phyloP scores from a whole-genome alignment of 2,888 invertebrate genomes.

The Aethes cnicana region DNA sequence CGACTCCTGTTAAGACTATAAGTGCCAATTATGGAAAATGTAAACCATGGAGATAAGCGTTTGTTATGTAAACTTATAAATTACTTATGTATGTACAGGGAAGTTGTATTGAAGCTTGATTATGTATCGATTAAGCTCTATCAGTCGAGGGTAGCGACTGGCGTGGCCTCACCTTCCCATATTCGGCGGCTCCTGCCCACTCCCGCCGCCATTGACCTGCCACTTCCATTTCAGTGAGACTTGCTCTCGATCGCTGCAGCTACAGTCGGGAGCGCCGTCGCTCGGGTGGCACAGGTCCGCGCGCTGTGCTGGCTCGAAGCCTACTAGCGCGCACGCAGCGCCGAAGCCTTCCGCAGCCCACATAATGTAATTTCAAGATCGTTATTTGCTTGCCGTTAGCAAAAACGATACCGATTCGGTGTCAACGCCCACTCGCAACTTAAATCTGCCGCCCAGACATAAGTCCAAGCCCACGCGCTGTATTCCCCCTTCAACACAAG shows the following conservation, averaged over 20 bases:
- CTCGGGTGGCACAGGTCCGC: slow-evolving; percentile 57
- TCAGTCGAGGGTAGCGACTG: slow-evolving; percentile 30
- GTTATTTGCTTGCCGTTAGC: slow-evolving; percentile 69
- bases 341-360: slow-evolving; percentile 54
- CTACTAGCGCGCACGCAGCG: slow-evolving; percentile 60
- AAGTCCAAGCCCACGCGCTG: slow-evolving; percentile 60
- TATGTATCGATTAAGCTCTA: slow-evolving; percentile 3
- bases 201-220: slow-evolving; percentile 78
- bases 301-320: slow-evolving; percentile 60
- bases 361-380: slow-evolving; percentile 66
- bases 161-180: slow-evolving; percentile 68
- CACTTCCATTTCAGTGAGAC: slow-evolving; percentile 67
- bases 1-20: neutral
- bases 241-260: slow-evolving; percentile 68
- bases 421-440: slow-evolving; percentile 68
- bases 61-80: slow-evolving; percentile 19
- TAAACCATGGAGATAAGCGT: neutral
- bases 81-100: too few relatives aligned
- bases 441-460: slow-evolving; percentile 58
- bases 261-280: slow-evolving; percentile 68
- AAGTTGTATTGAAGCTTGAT: slow-evolving; percentile 27
- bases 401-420: slow-evolving; percentile 71
- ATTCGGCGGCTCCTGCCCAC: slow-evolving; percentile 78
- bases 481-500: slow-evolving; percentile 37
- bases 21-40: neutral